phyloP scores from a whole-genome alignment of 1,140 invertebrate species.

The Drosophila truncata region DNA sequence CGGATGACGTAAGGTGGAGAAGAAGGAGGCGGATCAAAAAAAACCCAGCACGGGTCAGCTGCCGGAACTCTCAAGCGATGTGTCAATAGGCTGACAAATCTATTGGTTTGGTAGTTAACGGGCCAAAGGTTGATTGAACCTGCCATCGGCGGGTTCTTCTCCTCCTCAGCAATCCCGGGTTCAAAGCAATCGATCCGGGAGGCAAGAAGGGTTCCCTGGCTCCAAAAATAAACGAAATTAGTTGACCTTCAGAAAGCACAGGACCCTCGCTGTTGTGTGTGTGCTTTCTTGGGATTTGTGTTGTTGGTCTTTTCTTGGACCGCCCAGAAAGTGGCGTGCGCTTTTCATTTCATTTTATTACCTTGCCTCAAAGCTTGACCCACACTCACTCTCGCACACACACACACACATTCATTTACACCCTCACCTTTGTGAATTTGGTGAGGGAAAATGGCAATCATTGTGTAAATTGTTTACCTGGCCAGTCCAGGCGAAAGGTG shows the following conservation, averaged over 20 bases:
- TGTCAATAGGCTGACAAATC: conserved; percentile 66
- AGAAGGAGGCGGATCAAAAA: conserved; percentile 3
- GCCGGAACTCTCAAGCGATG: conserved; percentile 59
- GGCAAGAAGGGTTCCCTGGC: conserved; percentile 7
- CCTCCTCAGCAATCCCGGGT: conserved; percentile 17
- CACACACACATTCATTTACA: conserved; percentile 11
- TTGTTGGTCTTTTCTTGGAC: conserved; percentile 53
- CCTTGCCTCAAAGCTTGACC: conserved; percentile 54
- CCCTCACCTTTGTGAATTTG: conserved; percentile 1
- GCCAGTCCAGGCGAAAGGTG: conserved; percentile 50
- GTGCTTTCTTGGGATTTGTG: conserved; percentile 45
- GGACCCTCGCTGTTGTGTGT: conserved; percentile 18
- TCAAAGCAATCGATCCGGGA: conserved; percentile 65
- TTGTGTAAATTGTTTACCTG: conserved; percentile 71
- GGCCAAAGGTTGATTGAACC: conserved; percentile 76
- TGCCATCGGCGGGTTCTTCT: not conserved
- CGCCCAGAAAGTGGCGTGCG: conserved; percentile 60
- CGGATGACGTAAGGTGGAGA: conserved; percentile 53
- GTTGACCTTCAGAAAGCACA: conserved; percentile 70
- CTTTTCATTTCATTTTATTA: conserved; percentile 79
- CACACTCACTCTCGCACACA: conserved; percentile 24
- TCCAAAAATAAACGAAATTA: conserved; percentile 71
- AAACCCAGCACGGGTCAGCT: conserved; percentile 45
- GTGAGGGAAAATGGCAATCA: conserved; percentile 58
- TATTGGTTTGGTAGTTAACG: conserved; percentile 44